These are phyloP conservation scores for Chironomus tentans DNA, from an alignment of 2,888 invertebrate species.

Conservation along the genomic window DNA sequence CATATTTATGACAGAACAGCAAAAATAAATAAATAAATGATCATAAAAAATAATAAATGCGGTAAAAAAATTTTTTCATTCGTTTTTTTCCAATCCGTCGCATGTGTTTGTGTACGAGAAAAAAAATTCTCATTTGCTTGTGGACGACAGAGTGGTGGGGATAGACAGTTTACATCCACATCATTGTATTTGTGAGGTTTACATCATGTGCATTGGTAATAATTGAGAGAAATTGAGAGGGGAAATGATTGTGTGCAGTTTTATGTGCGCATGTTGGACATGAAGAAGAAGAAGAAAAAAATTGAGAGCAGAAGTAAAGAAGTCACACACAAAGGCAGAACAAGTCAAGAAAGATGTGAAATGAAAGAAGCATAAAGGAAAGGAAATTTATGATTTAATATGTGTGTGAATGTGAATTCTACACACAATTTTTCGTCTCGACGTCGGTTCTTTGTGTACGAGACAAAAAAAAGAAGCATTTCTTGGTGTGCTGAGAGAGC, in stretches of 20 bases:
- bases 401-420: constrained; percentile 7
- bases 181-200: neutral
- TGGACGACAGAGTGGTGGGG: neutral
- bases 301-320: constrained; percentile 13
- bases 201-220: constrained; percentile 5
- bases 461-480: too few relatives aligned
- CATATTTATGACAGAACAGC: constrained; percentile 26
- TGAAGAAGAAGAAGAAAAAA: too few relatives aligned
- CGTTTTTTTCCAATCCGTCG: constrained; percentile 3
- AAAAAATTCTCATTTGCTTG: neutral
- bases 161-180: neutral
- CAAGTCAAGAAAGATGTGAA: constrained; percentile 13
- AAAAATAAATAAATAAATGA: constrained; percentile 25
- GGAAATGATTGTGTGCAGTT: constrained; percentile 18
- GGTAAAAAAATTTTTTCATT: constrained; percentile 4
- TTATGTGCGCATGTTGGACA: constrained; percentile 22
- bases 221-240: neutral
- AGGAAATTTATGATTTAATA: constrained; percentile 19
- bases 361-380: neutral
- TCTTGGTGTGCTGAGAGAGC: too few relatives aligned
- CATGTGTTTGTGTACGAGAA: constrained; percentile 11
- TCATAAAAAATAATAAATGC: constrained; percentile 27
- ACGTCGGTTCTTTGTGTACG: neutral
- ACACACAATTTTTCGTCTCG: neutral
- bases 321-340: constrained; percentile 7